Evolutionary conservation across 2,113 vertebrate species (phyloP).

Genomic region (Numenius arquata): DNA sequence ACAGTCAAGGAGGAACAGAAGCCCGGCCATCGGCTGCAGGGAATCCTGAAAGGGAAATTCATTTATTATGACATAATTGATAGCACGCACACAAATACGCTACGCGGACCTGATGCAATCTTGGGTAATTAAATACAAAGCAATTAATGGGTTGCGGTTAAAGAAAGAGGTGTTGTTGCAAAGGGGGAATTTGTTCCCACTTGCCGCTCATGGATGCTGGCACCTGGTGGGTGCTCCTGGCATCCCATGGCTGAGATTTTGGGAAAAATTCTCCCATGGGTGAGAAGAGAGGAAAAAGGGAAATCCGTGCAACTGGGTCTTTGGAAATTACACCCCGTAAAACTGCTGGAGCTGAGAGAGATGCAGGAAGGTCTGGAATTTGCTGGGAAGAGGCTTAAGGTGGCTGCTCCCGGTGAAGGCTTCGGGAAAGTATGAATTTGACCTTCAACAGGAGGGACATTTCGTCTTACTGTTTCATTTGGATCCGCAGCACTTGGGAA

Average conservation of each 20-base stretch:
- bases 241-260: rapidly evolving
- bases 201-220: not conserved
- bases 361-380: not conserved
- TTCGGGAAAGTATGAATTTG: not conserved
- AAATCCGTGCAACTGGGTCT: not conserved
- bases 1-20: conserved; percentile 77
- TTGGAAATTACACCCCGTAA: not conserved
- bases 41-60: conserved; percentile 81
- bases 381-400: not conserved
- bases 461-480: not conserved
- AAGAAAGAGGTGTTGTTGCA: conserved; percentile 28
- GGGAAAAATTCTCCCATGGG: not conserved
- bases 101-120: conserved; percentile 33
- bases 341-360: not conserved
- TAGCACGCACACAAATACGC: conserved; percentile 53
- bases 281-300: not conserved
- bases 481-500: not conserved
- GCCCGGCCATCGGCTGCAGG: conserved; percentile 68
- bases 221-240: not conserved
- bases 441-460: not conserved
- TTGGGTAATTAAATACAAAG: conserved; percentile 67
- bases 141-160: conserved; percentile 23
- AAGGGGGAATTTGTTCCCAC: conserved; percentile 33
- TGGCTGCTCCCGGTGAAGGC: not conserved
- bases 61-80: conserved; percentile 89